Base-by-base conservation (phyloP, 2,888 invertebrate species). In the Teinopalpus imperialis region DNA sequence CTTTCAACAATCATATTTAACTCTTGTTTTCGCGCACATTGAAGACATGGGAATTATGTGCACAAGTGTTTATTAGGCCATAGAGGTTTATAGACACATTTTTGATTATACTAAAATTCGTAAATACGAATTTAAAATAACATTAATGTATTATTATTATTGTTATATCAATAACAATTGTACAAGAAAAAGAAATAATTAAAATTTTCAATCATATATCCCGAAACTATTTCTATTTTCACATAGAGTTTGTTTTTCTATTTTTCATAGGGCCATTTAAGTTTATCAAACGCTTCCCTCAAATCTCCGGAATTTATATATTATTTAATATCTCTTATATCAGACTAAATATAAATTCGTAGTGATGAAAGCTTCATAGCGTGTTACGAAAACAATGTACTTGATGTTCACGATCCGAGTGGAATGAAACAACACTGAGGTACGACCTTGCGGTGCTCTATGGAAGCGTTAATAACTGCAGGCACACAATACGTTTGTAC, bases 401-500 rank as follows among this genome's bases (percentile, higher is more conserved):
- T n/a, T 12, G 7, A n/a, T 32, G 24, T 32, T 18, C 32, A 31
- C 26, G 26, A 26, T 18, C 8, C n/a, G 8, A 9, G 20, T 29
- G 10, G 13, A 27, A 34, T 24, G 26, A 6, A 26, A 34, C 34
- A 34, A 14, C 8, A 32, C 10, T 12, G 9, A 1, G 2, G 3
- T 18, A 2, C 34, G 13, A 3, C 42, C 42, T 34, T 26, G 41
- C 26, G n/a, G 2, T 18, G 12, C 18, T 42, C 31, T 24, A 42
- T 26, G 9, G 20, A 7, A n/a, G 16, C 26, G 2, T 18, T 7
- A 35, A 26, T 26, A n/a, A 9, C 26, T 26, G 6, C 6, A 18
- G 9, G 23, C 10, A 31, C 21, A 31, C 26, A 32, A 13, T 35
- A n/a, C 7, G 14, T 14, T 20, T 5, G 8, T 42, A 12, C 16